A percentile compares a stretch with the other conserved stretches of the same genome.
phyloP scores from a whole-genome alignment of 1,140 invertebrate genomes.

The Hylyphantes graminicola region DNA sequence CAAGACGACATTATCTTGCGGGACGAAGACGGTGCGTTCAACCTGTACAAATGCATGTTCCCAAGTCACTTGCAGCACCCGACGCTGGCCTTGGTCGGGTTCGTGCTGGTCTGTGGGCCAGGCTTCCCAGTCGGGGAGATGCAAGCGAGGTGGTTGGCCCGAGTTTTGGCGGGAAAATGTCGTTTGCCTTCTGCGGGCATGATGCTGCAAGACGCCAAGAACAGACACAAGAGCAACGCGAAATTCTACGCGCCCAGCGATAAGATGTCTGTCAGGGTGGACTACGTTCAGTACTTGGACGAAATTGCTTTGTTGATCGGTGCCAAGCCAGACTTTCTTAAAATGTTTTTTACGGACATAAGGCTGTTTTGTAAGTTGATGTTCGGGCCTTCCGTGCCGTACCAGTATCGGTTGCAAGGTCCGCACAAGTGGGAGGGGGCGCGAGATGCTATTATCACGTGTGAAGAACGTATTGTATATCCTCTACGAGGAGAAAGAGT shows the following conservation, averaged over 20 bases:
- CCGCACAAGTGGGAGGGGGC: constrained; percentile 69
- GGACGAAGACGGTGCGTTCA: constrained; percentile 67
- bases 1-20: constrained; percentile 51
- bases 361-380: constrained; percentile 65
- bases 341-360: constrained; percentile 66
- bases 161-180: constrained; percentile 57
- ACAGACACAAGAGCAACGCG: constrained; percentile 59
- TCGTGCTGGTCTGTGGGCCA: constrained; percentile 70
- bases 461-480: constrained; percentile 56
- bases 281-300: constrained; percentile 69
- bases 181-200: constrained; percentile 48
- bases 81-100: constrained; percentile 70
- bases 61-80: constrained; percentile 64
- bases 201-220: constrained; percentile 58
- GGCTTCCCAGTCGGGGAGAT: constrained; percentile 71
- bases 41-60: constrained; percentile 70
- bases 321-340: constrained; percentile 67
- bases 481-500: constrained; percentile 29
- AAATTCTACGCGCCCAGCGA: constrained; percentile 63
- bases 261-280: constrained; percentile 68
- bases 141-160: constrained; percentile 61
- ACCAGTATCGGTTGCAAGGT: constrained; percentile 70
- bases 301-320: constrained; percentile 69
- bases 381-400: constrained; percentile 69
- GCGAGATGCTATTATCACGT: constrained; percentile 66